These are phyloP conservation scores for Nymphalis io DNA, from an alignment of 1,140 invertebrate genomes.

Conservation along the genomic window DNA sequence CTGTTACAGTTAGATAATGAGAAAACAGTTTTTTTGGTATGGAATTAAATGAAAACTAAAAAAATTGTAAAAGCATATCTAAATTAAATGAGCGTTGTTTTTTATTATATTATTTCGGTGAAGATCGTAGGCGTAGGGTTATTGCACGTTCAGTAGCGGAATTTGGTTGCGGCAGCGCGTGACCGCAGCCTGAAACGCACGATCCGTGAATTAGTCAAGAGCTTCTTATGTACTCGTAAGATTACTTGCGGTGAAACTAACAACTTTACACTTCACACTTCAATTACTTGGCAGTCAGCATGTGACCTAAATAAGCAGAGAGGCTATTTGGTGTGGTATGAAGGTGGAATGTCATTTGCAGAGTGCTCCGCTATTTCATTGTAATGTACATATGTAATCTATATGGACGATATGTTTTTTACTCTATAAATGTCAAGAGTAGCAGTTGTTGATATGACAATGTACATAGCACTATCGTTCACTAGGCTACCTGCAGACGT, in stretches of 20 bases:
- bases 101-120: slow-evolving; percentile 36
- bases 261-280: slow-evolving; percentile 59
- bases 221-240: slow-evolving; percentile 58
- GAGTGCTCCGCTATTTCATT: slow-evolving; percentile 62
- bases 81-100: slow-evolving; percentile 45
- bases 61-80: not conserved
- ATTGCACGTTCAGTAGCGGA: slow-evolving; percentile 61
- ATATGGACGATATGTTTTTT: slow-evolving; percentile 33
- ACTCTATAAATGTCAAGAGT: slow-evolving; percentile 1
- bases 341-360: slow-evolving; percentile 69
- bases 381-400: slow-evolving; percentile 45
- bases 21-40: not conserved
- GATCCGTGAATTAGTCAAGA: slow-evolving; percentile 69
- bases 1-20: no score
- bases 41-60: not conserved
- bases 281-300: slow-evolving; percentile 62
- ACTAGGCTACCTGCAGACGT: slow-evolving; percentile 2
- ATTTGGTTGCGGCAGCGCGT: slow-evolving; percentile 66
- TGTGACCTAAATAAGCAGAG: slow-evolving; percentile 70
- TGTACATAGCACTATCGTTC: not conserved
- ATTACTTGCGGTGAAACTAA: slow-evolving; percentile 70
- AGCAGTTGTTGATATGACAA: slow-evolving; percentile 1
- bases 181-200: slow-evolving; percentile 72
- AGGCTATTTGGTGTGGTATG: slow-evolving; percentile 57
- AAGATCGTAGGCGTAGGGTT: slow-evolving; percentile 41